These are phyloP conservation scores for Gallinago undulata DNA, from an alignment of 2,113 vertebrate species.

Conservation along the genomic window DNA sequence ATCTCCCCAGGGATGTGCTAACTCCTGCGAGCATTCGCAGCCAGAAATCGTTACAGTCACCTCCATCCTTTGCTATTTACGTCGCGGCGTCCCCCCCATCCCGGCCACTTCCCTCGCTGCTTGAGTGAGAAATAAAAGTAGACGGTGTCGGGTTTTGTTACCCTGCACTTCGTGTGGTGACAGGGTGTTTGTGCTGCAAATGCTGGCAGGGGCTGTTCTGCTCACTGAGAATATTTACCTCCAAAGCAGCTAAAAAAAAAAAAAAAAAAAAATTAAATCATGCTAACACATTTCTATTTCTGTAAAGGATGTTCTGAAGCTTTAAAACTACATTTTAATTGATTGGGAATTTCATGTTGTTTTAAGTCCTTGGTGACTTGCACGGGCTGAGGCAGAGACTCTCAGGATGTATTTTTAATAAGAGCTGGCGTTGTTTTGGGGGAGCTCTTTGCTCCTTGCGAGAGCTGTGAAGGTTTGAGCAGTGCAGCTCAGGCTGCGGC, in stretches of 20 bases:
- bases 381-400: background rate
- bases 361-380: background rate
- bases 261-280: background rate
- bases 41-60: background rate
- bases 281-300: background rate
- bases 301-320: background rate
- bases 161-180: rapidly evolving
- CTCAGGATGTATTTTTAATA: background rate
- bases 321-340: background rate
- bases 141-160: background rate
- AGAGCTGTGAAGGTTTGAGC: background rate
- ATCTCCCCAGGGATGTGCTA: rapidly evolving
- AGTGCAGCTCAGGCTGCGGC: background rate
- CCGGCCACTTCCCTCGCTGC: background rate
- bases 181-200: background rate
- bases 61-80: background rate
- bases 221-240: background rate
- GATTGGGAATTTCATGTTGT: background rate
- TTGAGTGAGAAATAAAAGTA: background rate
- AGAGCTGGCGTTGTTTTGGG: rapidly evolving
- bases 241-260: background rate
- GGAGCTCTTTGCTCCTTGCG: background rate
- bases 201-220: background rate
- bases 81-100: rapidly evolving
- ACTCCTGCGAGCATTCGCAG: background rate